Evolutionary conservation across 2,797 vertebrate species (phyloP).

Genomic region (Gymnoscopelus braueri): DNA sequence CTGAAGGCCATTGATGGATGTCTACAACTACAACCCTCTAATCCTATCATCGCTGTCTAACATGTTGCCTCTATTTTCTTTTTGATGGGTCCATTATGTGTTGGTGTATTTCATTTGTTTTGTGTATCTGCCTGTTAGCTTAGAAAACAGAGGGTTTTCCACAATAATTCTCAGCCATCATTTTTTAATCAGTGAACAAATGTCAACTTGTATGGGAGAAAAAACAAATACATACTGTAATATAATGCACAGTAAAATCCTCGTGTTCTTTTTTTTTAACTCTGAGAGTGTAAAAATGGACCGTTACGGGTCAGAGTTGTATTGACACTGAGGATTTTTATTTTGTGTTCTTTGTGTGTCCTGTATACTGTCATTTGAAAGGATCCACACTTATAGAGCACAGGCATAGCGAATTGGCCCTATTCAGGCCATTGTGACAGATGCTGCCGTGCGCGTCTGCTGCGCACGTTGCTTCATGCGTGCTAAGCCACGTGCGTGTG

Average conservation of each 20-base stretch:
- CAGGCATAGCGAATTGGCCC: not conserved
- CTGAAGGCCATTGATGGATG: slow-evolving; percentile 43
- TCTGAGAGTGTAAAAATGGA: too few species aligned
- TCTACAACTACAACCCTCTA: slow-evolving; percentile 53
- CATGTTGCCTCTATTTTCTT: slow-evolving; percentile 45
- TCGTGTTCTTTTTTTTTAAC: too few species aligned
- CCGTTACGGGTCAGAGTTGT: too few species aligned
- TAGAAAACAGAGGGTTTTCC: slow-evolving; percentile 21
- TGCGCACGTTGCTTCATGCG: slow-evolving; percentile 29
- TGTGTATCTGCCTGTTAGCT: slow-evolving; percentile 28
- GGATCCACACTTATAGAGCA: not conserved
- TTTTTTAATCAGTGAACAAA: slow-evolving; percentile 35
- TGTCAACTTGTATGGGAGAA: slow-evolving; percentile 9
- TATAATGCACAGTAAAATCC: too few species aligned
- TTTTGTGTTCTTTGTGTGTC: slow-evolving; percentile 8
- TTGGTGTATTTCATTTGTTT: slow-evolving; percentile 50
- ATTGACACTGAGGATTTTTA: too few species aligned
- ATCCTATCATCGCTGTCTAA: slow-evolving; percentile 60
- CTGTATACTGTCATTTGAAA: slow-evolving; percentile 2
- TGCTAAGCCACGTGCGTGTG: slow-evolving; percentile 27
- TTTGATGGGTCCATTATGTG: slow-evolving; percentile 58
- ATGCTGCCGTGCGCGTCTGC: slow-evolving; percentile 18
- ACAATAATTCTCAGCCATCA: slow-evolving; percentile 20
- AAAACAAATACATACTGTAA: not conserved
- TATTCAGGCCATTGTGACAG: slow-evolving; percentile 23